Evolutionary conservation across 2,113 vertebrate species (phyloP).

Genomic region (Psilopsiagon aurifrons): DNA sequence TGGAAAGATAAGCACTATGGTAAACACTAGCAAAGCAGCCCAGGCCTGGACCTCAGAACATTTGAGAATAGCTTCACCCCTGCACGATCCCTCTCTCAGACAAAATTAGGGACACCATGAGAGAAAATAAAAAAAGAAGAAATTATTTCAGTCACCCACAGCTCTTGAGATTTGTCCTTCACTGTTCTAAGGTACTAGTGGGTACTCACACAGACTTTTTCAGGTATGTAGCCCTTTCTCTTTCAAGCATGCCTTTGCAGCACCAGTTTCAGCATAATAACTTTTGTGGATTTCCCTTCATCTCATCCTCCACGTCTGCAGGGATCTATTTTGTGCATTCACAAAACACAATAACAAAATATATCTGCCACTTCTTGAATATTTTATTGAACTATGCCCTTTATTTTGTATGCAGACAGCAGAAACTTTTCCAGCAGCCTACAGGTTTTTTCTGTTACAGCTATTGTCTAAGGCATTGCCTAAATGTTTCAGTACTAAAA

Average conservation of each 20-base stretch:
- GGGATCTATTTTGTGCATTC: neutral
- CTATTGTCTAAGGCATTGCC: neutral
- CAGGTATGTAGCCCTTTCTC: neutral
- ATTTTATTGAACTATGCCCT: neutral
- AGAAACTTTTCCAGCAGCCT: neutral
- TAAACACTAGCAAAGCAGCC: neutral
- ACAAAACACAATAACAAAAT: neutral
- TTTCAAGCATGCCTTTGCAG: neutral
- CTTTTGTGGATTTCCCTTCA: neutral
- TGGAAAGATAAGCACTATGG: neutral
- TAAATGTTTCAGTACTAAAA: neutral
- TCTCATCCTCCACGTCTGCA: neutral
- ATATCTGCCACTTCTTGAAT: neutral
- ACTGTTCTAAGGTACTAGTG: neutral
- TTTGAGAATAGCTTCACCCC: neutral
- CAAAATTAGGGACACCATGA: rapidly evolving
- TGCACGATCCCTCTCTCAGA: neutral
- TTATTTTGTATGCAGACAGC: neutral
- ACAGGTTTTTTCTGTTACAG: neutral
- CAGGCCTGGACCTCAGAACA: neutral
- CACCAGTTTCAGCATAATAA: neutral
- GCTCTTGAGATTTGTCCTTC: neutral
- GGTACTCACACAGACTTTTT: neutral
- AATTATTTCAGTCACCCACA: neutral
- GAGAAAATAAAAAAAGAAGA: neutral